These are phyloP conservation scores for Tachyglossus aculeatus DNA, from an alignment of 2,797 vertebrate species.

Conservation along the genomic window DNA sequence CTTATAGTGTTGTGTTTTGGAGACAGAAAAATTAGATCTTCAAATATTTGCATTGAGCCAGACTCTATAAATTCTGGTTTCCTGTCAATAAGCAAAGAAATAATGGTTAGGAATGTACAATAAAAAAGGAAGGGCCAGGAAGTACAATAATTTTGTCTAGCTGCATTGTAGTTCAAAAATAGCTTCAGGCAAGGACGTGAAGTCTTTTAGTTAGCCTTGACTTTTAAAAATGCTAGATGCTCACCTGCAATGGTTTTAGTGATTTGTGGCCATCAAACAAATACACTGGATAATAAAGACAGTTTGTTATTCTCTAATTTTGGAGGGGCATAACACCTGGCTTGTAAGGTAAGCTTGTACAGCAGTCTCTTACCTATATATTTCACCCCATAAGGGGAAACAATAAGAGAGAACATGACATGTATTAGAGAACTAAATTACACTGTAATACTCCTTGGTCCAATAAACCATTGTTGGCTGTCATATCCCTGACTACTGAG, in stretches of 20 bases:
- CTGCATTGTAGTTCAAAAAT: conserved; percentile 56
- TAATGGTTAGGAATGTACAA: conserved; percentile 39
- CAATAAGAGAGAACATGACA: conserved; percentile 70
- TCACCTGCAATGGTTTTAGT: conserved; percentile 60
- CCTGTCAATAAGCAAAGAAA: conserved; percentile 63
- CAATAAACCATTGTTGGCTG: conserved; percentile 70
- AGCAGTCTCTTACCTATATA: conserved; percentile 62
- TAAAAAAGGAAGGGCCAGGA: conserved; percentile 50
- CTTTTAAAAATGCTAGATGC: conserved; percentile 64
- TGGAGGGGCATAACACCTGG: conserved; percentile 61
- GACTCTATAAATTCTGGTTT: conserved; percentile 64
- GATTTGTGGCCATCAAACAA: conserved; percentile 70
- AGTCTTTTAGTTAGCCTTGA: conserved; percentile 62
- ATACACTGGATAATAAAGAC: conserved; percentile 69
- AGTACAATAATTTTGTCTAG: conserved; percentile 62
- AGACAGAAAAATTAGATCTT: conserved; percentile 37
- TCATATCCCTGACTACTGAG: conserved; percentile 61
- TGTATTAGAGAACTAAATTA: conserved; percentile 75
- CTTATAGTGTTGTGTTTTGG: conserved; percentile 25
- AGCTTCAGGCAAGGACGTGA: conserved; percentile 58
- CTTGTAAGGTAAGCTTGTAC: conserved; percentile 58
- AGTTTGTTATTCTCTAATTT: conserved; percentile 76
- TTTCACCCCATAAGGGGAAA: conserved; percentile 73
- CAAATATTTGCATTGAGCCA: conserved; percentile 58
- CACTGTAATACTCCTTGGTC: conserved; percentile 66